Evolutionary conservation across 2,888 invertebrate species (phyloP), one percentile per base, ranked within the genome.

Genomic region (Napeogenes sylphis): DNA sequence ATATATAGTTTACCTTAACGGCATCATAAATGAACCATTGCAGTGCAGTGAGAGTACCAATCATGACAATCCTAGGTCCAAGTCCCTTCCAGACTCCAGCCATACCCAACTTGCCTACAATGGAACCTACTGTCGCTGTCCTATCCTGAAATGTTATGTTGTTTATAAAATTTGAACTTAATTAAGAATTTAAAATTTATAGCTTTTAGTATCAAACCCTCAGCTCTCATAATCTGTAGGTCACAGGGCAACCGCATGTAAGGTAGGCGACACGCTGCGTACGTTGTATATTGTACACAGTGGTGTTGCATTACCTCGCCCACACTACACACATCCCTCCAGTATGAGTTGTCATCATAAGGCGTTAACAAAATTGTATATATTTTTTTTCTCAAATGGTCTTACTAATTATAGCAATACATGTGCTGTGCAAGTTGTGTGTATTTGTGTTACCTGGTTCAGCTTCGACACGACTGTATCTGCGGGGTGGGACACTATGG

Each of bases 11-110:
- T 45, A 96, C 97, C 92, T 98, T 98, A 69, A 98, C 97, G n/a
- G 95, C 97, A 79, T 98, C 98, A 75, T 98, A 98, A 90, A 98
- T 98, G 92, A 98, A 98, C 98, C 98, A 98, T 83, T 98, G 98
- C 68, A 96, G 93, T 8, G 97, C 98, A 42, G 98, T 98, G 75
- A 98, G 92, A 10, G 98, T 98, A 92, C 98, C 98, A 76, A 98
- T 98, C 98, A 98, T 98, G 74, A 98, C 92, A 77, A 98, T 98
- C 92, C 98, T 96, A 66, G 98, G 97, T 55, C 92, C 93, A 56
- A 98, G 92, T 67, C 98, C 98, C 89, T 96, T 95, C 97, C 97
- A 98, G 73, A 97, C 92, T 66, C 96, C 92, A 13, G 78, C 89
- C 88, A 75, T 78, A 56, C 91, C 91, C 1, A 91, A 86, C 71